Percentiles rank a stretch among this genome's conserved stretches.
These are phyloP conservation scores for Sternotherus odoratus DNA, from an alignment of 2,797 vertebrate genomes.

Conservation along the genomic window DNA sequence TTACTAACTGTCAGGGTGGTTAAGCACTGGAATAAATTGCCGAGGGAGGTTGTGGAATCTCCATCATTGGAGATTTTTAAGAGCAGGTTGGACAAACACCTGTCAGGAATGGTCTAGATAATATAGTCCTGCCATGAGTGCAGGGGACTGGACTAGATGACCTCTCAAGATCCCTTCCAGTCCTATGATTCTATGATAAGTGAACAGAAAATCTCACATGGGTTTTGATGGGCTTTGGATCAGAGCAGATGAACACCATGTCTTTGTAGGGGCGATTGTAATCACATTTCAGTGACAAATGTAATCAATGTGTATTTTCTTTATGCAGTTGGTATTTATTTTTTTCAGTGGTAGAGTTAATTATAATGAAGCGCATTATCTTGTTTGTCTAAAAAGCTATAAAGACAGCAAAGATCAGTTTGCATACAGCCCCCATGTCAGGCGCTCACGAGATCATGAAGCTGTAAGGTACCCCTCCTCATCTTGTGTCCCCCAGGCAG, in stretches of 20 bases:
- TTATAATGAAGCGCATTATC: not conserved
- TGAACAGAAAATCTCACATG: slow-evolving; percentile 63
- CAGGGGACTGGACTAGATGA: too few species aligned
- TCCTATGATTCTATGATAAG: not conserved
- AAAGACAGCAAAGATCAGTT: not conserved
- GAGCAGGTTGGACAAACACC: too few species aligned
- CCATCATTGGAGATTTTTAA: too few species aligned
- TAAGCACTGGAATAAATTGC: too few species aligned
- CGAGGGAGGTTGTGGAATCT: too few species aligned
- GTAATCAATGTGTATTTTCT: slow-evolving; percentile 18
- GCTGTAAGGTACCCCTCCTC: not conserved
- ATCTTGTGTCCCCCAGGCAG: not conserved
- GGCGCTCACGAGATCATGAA: not conserved
- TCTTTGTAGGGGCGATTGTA: slow-evolving; percentile 29
- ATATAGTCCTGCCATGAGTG: too few species aligned
- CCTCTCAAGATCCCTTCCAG: too few species aligned
- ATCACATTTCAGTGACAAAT: slow-evolving; percentile 35
- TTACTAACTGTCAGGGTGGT: too few species aligned
- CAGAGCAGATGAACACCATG: slow-evolving; percentile 44
- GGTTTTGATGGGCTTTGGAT: slow-evolving; percentile 55
- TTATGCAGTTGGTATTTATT: not conserved
- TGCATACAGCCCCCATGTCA: not conserved
- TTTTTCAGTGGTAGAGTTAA: slow-evolving; percentile 25
- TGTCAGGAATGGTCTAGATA: too few species aligned
- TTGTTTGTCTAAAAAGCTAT: not conserved